These are phyloP conservation scores for Ceryle rudis DNA, from an alignment of 2,797 vertebrate genomes.

Conservation along the genomic window DNA sequence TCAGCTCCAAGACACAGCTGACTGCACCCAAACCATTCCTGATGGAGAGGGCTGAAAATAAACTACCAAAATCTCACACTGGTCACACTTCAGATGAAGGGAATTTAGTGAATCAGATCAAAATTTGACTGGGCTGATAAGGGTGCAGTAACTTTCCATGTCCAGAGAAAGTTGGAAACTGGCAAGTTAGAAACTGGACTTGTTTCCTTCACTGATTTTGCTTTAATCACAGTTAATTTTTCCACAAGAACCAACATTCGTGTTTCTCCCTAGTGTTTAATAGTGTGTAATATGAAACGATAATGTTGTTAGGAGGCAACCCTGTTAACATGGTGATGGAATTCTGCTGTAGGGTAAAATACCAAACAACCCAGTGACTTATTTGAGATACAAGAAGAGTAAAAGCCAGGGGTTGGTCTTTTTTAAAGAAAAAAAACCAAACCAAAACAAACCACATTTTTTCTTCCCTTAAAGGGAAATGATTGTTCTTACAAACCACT, in stretches of 20 bases:
- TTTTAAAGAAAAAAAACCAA: not conserved
- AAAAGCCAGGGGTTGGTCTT: not conserved
- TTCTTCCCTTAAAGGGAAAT: not conserved
- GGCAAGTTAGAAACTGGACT: not conserved
- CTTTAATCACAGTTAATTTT: not conserved
- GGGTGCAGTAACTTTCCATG: not conserved
- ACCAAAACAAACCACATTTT: too few species aligned
- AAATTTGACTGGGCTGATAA: accelerated
- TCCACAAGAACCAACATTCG: not conserved
- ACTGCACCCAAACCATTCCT: not conserved
- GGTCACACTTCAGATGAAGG: not conserved
- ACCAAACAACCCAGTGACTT: not conserved
- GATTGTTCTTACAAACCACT: not conserved
- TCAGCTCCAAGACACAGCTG: not conserved
- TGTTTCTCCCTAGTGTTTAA: not conserved
- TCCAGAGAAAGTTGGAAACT: not conserved
- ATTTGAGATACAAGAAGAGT: not conserved
- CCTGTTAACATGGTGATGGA: not conserved
- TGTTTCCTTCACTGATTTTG: not conserved
- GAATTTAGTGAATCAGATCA: not conserved
- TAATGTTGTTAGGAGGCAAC: not conserved
- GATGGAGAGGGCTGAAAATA: not conserved
- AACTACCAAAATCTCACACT: not conserved
- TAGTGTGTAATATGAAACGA: not conserved
- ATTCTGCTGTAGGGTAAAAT: not conserved